Conservation (phyloP, 92 coral and sea anemone genomes). For the Paragorgia papillata region DNA sequence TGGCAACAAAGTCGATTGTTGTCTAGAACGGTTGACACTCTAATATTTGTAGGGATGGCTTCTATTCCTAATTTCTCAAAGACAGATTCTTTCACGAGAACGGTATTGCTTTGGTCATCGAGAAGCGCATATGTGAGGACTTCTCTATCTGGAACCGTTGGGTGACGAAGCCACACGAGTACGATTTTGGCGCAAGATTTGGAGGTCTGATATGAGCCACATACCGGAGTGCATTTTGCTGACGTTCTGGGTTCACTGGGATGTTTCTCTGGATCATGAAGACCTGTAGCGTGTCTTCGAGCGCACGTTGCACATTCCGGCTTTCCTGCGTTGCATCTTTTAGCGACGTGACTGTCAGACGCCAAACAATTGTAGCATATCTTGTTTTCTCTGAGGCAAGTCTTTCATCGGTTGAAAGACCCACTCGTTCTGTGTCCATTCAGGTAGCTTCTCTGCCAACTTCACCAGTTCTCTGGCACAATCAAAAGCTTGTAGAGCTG, state of each 20-base stretch:
- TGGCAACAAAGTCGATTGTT: background rate
- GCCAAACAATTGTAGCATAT: slow-evolving; percentile 51
- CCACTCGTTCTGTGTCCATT: background rate
- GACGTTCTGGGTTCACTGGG: background rate
- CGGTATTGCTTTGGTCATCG: slow-evolving; percentile 65
- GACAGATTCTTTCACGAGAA: slow-evolving; percentile 53
- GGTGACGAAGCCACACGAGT: slow-evolving; percentile 62
- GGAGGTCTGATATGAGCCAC: slow-evolving; percentile 2
- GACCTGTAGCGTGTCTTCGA: slow-evolving; percentile 62
- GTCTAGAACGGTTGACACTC: background rate
- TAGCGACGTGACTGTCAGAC: slow-evolving; percentile 49
- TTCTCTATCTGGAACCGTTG: slow-evolving; percentile 31
- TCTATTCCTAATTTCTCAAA: slow-evolving; percentile 32
- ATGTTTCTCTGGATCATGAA: slow-evolving; percentile 59
- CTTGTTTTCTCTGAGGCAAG: slow-evolving; percentile 54
- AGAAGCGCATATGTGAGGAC: slow-evolving; percentile 62
- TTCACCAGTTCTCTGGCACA: background rate
- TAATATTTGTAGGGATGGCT: background rate
- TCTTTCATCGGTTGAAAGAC: slow-evolving; percentile 50
- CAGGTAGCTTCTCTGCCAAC: slow-evolving; percentile 2
- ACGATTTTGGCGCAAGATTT: slow-evolving; percentile 68
- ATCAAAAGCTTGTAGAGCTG: background rate
- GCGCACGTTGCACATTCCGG: slow-evolving; percentile 57
- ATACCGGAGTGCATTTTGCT: background rate
- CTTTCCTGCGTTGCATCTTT: slow-evolving; percentile 47